Conservation (phyloP, 2,888 invertebrate species). For the Tetragonisca angustula region DNA sequence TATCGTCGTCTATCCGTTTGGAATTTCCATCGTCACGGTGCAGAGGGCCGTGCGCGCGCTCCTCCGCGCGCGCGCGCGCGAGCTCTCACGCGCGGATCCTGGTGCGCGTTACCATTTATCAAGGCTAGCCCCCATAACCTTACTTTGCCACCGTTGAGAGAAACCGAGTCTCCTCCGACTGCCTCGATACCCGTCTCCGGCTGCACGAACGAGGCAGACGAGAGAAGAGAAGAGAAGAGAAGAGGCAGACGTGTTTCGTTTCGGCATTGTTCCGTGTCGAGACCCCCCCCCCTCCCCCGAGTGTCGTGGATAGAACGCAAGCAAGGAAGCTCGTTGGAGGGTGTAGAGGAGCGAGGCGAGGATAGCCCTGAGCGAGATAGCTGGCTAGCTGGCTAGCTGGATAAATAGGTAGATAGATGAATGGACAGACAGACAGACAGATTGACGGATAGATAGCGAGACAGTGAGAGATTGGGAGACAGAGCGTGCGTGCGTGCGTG, state of each 20-base stretch:
- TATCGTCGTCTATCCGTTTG: constrained; percentile 34
- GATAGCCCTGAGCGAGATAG: too few relatives aligned
- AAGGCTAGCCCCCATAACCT: constrained; percentile 61
- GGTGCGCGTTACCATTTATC: constrained; percentile 48
- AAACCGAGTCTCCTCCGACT: not conserved
- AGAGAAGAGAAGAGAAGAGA: accelerated
- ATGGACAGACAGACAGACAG: too few relatives aligned
- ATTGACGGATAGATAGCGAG: not conserved
- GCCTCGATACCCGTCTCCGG: not conserved
- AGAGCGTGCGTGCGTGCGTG: too few relatives aligned
- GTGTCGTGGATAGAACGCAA: too few relatives aligned
- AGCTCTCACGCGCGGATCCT: constrained; percentile 55
- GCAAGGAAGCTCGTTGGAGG: too few relatives aligned
- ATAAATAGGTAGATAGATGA: too few relatives aligned
- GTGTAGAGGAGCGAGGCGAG: too few relatives aligned
- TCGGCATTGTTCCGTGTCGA: too few relatives aligned
- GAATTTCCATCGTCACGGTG: constrained; percentile 48
- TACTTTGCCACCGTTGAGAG: constrained; percentile 38
- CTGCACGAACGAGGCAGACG: not conserved
- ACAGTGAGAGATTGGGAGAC: not conserved
- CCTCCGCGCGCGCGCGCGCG: constrained; percentile 49
- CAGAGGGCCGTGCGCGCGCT: constrained; percentile 57
- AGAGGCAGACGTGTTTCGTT: not conserved
- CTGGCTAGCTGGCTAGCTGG: too few relatives aligned
- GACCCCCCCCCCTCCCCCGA: too few relatives aligned